These are phyloP conservation scores for Holothuria scabra DNA, from an alignment of 53 echinoderm and acorn worm species.

Conservation along the genomic window DNA sequence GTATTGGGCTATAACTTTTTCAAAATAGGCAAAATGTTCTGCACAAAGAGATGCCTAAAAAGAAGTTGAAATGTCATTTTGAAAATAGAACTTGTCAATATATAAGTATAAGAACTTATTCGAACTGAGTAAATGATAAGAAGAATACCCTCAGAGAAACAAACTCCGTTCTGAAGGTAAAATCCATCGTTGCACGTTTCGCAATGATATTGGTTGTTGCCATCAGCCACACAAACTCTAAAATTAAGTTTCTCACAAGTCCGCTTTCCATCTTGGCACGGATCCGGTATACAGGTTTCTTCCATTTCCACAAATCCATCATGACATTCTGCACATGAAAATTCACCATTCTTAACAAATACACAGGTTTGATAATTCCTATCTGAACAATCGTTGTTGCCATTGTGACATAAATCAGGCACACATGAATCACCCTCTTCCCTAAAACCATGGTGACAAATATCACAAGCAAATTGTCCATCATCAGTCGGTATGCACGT, in stretches of 20 bases:
- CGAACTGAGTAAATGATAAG: too few species aligned
- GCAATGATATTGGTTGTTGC: constrained; percentile 6
- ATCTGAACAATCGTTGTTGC: background rate
- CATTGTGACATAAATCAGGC: background rate
- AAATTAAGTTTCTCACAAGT: background rate
- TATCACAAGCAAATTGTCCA: background rate
- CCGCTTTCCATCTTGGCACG: background rate
- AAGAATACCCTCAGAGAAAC: background rate
- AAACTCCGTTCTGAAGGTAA: background rate
- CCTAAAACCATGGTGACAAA: background rate
- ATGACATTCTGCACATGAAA: background rate
- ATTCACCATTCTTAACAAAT: background rate
- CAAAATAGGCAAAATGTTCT: too few species aligned
- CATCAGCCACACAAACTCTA: background rate
- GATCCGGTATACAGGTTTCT: background rate
- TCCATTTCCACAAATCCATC: background rate
- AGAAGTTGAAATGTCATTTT: too few species aligned
- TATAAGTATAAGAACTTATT: too few species aligned
- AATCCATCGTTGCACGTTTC: background rate
- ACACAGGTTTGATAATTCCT: background rate
- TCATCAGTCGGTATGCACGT: background rate
- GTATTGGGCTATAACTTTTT: too few species aligned
- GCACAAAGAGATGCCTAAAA: too few species aligned
- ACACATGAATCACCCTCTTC: background rate
- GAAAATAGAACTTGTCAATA: too few species aligned